phyloP scores from a whole-genome alignment of 92 coral and sea anemone genomes.

The Isaurus tuberculatus region DNA sequence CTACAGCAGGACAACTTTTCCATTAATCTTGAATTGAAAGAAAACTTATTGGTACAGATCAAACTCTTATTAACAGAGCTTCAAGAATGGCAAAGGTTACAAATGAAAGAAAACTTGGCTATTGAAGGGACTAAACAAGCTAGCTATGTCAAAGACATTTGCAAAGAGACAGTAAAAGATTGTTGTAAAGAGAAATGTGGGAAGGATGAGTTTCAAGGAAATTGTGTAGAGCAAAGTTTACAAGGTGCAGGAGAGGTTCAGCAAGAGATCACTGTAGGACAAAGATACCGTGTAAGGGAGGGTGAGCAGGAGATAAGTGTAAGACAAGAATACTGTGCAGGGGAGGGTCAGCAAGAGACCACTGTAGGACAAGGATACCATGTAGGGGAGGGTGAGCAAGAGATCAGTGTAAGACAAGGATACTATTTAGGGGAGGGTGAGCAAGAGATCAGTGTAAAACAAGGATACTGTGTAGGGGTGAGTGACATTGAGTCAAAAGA shows the following conservation, averaged over 20 bases:
- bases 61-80: constrained; percentile 5
- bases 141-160: background rate
- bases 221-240: background rate
- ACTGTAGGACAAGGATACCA: background rate
- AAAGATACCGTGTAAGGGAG: background rate
- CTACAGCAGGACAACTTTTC: background rate
- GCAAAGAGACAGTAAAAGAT: background rate
- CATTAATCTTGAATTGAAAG: background rate
- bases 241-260: background rate
- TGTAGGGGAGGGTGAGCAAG: background rate
- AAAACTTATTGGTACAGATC: background rate
- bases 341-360: background rate
- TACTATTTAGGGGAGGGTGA: background rate
- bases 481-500: no score
- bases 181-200: background rate
- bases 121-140: constrained; percentile 3
- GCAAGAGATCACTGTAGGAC: background rate
- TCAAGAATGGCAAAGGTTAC: background rate
- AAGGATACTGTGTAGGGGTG: no score
- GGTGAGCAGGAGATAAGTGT: background rate
- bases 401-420: background rate
- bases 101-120: constrained; percentile 9
- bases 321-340: background rate
- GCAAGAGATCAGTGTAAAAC: background rate
- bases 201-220: background rate